Conservation (phyloP, 2,113 vertebrate genomes). For the Phaetusa simplex region DNA sequence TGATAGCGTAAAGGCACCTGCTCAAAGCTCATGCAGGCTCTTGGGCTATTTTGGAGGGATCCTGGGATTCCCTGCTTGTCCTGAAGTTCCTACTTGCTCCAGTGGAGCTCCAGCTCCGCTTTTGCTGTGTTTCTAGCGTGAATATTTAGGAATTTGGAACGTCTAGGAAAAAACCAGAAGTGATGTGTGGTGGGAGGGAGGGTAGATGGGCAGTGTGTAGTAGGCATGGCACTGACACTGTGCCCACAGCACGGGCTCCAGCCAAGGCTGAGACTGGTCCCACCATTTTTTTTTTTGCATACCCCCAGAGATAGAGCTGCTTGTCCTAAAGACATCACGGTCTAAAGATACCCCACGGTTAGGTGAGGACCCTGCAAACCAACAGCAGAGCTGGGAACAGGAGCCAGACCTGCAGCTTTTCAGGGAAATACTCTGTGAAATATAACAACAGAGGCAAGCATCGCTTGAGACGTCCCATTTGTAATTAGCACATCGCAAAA, state of each 20-base stretch:
- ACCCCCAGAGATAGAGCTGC: neutral
- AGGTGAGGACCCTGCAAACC: neutral
- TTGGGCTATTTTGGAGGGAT: neutral
- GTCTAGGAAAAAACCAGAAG: neutral
- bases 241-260: neutral
- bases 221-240: no score
- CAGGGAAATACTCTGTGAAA: neutral
- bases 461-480: neutral
- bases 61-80: neutral
- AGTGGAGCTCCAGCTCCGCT: neutral
- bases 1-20: neutral
- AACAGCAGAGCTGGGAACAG: neutral
- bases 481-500: neutral
- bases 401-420: neutral
- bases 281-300: neutral
- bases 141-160: neutral
- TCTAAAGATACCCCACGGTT: fast-evolving
- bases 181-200: neutral
- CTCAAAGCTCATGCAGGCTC: neutral
- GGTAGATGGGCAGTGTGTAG: neutral
- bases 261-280: neutral
- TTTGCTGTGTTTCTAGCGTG: neutral
- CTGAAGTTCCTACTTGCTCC: neutral
- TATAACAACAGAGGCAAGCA: neutral
- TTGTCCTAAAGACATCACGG: no score